phyloP scores from a whole-genome alignment of 1,140 invertebrate genomes.

The Macrobrachium rosenbergii region DNA sequence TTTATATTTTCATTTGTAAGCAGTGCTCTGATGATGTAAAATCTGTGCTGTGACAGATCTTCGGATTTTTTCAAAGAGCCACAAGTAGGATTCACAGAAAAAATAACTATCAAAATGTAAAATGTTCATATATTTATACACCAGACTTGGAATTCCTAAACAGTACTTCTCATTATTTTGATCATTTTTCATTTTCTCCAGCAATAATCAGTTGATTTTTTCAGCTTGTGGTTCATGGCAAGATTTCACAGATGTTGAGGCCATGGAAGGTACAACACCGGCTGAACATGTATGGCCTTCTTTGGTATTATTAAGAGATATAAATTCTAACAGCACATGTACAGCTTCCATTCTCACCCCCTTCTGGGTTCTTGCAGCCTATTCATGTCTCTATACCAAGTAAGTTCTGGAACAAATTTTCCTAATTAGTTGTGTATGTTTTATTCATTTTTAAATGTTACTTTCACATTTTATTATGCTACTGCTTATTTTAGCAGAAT shows the following conservation, averaged over 20 bases:
- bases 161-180: no score
- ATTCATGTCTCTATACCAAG: constrained; percentile 42
- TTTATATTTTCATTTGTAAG: no score
- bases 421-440: not conserved
- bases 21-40: no score
- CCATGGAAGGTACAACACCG: not conserved
- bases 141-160: no score
- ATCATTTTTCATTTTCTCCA: no score
- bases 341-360: constrained; percentile 49
- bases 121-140: no score
- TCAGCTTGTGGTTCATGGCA: constrained; percentile 14
- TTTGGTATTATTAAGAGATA: constrained; percentile 26
- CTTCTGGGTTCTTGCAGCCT: constrained; percentile 53
- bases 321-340: constrained; percentile 33
- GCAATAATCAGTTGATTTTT: not conserved
- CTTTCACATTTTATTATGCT: not conserved
- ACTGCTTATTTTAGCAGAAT: not conserved
- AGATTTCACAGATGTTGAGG: not conserved
- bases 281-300: constrained; percentile 43
- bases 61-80: no score
- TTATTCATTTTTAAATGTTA: not conserved
- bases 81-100: no score
- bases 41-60: no score
- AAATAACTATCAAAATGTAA: no score
- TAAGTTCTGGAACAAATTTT: constrained; percentile 3